A percentile compares a stretch with the other conserved stretches of the same genome.
Evolutionary conservation across 2,113 vertebrate genomes (phyloP).

Genomic region (Emberiza fucata): DNA sequence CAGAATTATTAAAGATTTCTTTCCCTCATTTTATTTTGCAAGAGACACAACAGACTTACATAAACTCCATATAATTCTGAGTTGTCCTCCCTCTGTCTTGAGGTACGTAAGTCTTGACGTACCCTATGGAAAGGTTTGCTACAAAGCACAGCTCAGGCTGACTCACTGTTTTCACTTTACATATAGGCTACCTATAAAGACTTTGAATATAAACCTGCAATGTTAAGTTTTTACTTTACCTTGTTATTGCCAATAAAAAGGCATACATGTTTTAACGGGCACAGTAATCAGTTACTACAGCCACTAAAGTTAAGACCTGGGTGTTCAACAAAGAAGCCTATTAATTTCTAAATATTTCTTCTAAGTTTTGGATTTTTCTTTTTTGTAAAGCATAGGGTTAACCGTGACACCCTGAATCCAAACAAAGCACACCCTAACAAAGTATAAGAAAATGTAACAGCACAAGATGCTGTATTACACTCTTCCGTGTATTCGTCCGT

Average conservation of each 20-base stretch:
- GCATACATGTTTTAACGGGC: neutral
- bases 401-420: neutral
- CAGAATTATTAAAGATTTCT: neutral
- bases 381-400: neutral
- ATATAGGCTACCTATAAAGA: neutral
- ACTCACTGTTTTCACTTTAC: neutral
- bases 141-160: neutral
- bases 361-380: neutral
- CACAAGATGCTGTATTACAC: neutral
- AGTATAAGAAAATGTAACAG: neutral
- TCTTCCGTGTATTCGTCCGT: accelerated
- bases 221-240: neutral
- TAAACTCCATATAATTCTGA: neutral
- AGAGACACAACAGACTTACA: neutral
- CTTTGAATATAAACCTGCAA: neutral
- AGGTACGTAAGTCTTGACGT: neutral
- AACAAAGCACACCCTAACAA: slow-evolving; percentile 18
- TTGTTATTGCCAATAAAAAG: neutral
- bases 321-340: neutral
- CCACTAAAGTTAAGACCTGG: slow-evolving; percentile 38
- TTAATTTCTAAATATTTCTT: neutral
- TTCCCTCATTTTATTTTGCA: neutral
- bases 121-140: neutral
- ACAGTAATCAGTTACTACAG: neutral
- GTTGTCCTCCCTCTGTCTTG: neutral